Percentiles rank a stretch among this genome's conserved stretches.
phyloP scores from a whole-genome alignment of 2,113 vertebrate genomes.

The Mus musculus region DNA sequence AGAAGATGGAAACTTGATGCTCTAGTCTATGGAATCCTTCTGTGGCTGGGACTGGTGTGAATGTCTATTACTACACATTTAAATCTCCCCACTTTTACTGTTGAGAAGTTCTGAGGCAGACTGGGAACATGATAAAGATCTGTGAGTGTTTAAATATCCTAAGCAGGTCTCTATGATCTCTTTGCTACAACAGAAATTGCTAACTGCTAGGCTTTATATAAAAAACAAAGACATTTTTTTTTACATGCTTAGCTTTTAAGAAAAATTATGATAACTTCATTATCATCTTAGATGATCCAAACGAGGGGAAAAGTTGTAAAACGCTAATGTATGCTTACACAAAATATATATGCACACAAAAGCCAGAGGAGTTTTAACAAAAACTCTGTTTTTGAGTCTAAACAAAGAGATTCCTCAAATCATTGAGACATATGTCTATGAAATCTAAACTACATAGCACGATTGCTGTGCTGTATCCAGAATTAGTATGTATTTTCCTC shows the following conservation, averaged over 20 bases:
- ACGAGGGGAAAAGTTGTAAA: background rate
- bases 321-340: background rate
- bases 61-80: background rate
- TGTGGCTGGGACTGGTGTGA: background rate
- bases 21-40: background rate
- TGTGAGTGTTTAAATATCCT: slow-evolving; percentile 28
- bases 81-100: background rate
- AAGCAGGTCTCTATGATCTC: background rate
- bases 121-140: background rate
- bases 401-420: background rate
- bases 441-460: slow-evolving; percentile 30
- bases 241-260: background rate
- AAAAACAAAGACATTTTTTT: background rate
- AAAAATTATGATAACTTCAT: background rate
- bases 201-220: background rate
- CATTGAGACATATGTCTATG: background rate
- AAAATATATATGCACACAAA: background rate
- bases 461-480: background rate
- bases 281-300: background rate
- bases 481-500: background rate
- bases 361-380: slow-evolving; percentile 10
- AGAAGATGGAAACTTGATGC: background rate
- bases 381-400: background rate
- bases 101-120: background rate
- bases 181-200: slow-evolving; percentile 13